phyloP scores from a whole-genome alignment of 2,888 invertebrate genomes.

The Cosmia trapezina region DNA sequence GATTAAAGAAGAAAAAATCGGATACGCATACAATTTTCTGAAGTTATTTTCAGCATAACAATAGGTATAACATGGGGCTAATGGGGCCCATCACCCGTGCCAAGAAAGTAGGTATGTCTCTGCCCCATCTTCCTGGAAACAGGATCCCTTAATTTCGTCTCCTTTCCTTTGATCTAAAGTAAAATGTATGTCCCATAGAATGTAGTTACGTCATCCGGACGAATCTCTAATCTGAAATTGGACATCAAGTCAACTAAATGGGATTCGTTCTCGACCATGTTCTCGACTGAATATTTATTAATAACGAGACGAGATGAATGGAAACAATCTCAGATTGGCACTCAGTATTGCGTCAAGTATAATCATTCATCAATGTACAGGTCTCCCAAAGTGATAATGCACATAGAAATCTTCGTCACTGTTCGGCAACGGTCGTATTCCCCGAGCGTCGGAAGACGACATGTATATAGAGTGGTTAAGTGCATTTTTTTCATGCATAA shows the following conservation, averaged over 20 bases:
- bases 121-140: background rate
- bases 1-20: background rate
- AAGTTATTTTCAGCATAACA: background rate
- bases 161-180: slow-evolving; percentile 1
- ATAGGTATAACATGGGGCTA: too few species aligned
- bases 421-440: too few species aligned
- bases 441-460: too few species aligned
- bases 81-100: background rate
- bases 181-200: background rate
- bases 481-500: too few species aligned
- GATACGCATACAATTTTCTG: background rate
- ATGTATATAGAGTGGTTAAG: too few species aligned
- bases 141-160: slow-evolving; percentile 1
- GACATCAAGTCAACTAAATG: slow-evolving; percentile 21
- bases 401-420: too few species aligned
- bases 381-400: too few species aligned
- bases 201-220: background rate
- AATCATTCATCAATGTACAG: too few species aligned
- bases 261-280: slow-evolving; percentile 11
- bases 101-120: too few species aligned
- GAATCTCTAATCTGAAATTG: slow-evolving; percentile 3
- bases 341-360: too few species aligned
- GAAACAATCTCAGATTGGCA: slow-evolving; percentile 16
- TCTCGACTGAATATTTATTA: slow-evolving; percentile 20
- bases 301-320: slow-evolving; percentile 6